Base-by-base conservation (phyloP, 2,888 invertebrate species). In the Apomyelois bistriatella region DNA sequence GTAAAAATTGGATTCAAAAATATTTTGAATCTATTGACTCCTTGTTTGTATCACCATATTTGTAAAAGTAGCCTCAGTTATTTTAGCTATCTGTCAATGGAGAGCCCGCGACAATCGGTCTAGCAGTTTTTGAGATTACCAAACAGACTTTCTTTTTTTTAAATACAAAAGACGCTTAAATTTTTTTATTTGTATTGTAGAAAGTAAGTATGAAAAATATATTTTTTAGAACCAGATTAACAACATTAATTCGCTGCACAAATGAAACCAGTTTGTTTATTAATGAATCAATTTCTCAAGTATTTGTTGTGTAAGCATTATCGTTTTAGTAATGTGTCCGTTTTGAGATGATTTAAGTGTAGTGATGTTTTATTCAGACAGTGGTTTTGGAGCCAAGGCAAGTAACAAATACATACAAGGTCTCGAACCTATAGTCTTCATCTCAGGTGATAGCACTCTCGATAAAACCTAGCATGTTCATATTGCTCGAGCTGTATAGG, bases 341-440 rank as follows among this genome's bases (percentile, higher is more conserved):
- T 12, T 28, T 46, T 46, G 46, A 46, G 46, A 46, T 46, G 46
- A 46, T 35, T 32, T 32, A 32, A 43, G 32, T 43, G 43, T 8
- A 30, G 12, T 35, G 15, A 32, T 13, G 16, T 30, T 15, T 9
- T 32, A 32, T 46, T 16, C 46, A 10, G 46, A 0, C 9, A 5
- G 12, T 13, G 13, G 46, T 35, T 35, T 32, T 16, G 16, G 32
- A 46, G 46, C 15, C 46, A 46, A 46, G 46, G 46, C 46, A 15
- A 16, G 32, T 40, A 4, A 40, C 40, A 40, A 40, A 40, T 16
- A 40, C 36, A 36, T 32, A 32, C 46, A 46, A 46, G 46, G 46
- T 32, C 46, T 15, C 15, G 12, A 22, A 4, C 16, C 16, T 13
- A 13, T 13, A 46, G 46, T 32, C 46, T 16, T 6, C 42, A n/a